A percentile compares a stretch with the other conserved stretches of the same genome.
Conservation (phyloP, 2,888 invertebrate genomes). For the Drosophila picticornis region DNA sequence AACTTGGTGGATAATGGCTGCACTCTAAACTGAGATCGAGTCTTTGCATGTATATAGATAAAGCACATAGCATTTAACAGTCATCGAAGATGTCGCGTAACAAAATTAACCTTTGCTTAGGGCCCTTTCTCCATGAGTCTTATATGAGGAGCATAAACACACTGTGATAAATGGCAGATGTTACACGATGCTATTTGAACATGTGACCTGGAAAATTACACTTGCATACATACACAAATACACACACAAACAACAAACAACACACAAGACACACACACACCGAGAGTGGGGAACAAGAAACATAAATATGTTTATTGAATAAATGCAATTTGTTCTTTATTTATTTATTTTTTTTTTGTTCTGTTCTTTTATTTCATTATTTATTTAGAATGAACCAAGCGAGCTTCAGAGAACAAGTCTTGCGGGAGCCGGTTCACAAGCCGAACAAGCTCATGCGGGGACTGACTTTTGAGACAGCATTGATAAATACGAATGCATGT, state of each 20-base stretch:
- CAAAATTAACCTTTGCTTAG: not conserved
- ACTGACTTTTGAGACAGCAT: slow-evolving; percentile 8
- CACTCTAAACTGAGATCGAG: not conserved
- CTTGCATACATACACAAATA: slow-evolving; percentile 4
- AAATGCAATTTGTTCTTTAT: not conserved
- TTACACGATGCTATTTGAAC: slow-evolving; percentile 15
- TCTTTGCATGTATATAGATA: not conserved
- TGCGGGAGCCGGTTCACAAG: slow-evolving; percentile 23
- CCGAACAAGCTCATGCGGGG: slow-evolving; percentile 19
- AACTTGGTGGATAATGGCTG: not conserved
- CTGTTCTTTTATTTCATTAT: not conserved
- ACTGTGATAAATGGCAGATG: slow-evolving; percentile 17
- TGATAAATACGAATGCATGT: slow-evolving; percentile 12
- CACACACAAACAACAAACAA: not conserved
- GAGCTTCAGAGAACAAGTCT: slow-evolving; percentile 6
- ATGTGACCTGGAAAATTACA: slow-evolving; percentile 38
- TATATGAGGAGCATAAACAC: not conserved
- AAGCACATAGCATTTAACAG: not conserved
- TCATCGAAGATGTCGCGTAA: not conserved
- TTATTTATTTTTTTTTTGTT: not conserved
- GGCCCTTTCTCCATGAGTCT: not conserved
- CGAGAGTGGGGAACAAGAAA: slow-evolving; percentile 1
- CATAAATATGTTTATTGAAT: not conserved
- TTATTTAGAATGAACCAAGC: slow-evolving; percentile 3
- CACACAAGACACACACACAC: not conserved